Evolutionary conservation across 2,797 vertebrate genomes (phyloP), one percentile per base, ranked within the genome.

Genomic region (Mionectes olivaceus): DNA sequence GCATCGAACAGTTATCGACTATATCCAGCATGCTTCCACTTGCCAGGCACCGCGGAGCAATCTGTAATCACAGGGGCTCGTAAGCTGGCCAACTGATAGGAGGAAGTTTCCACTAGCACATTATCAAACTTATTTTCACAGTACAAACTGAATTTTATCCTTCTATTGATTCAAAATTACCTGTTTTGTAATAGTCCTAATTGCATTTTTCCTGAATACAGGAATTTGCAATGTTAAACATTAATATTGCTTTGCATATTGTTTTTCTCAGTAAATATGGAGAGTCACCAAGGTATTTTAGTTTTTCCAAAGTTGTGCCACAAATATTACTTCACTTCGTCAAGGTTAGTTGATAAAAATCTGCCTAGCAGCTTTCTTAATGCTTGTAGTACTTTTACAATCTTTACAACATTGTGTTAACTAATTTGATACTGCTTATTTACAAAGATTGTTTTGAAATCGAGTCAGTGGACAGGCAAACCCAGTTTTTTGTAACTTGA

Each of bases 1-100:
- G 98, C 98, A 99, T 94, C 0, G 99, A 99, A 64, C 97, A 96
- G 93, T 96, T 97, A 61, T 99, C 99, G 12, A 99, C 98, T 4
- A 97, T 28, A 91, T 99, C 99, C 97, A 99, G 92, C 98, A 99
- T 99, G 46, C 97, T 94, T 37, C 98, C 99, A 1, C 97, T 97
- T 16, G 96, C 33, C 71, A 95, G 97, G 83, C 98, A 97, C 3
- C 90, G 97, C 22, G 96, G 98, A 59, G 96, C 97, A 35, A 99
- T 92, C 99, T 99, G 94, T 11, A 97, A 94, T 41, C 83, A 88
- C 44, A 96, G 23, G 7, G 10, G 67, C 19, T 59, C 47, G 32
- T 15, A 63, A 90, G 19, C 39, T 68, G 56, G 39, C 43, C 30
- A 64, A 50, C 5, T 73, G 13, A 57, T 16, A 41, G 14, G 41